These are phyloP conservation scores for Dendrocopos noguchii DNA, from an alignment of 2,113 vertebrate genomes.

Conservation along the genomic window DNA sequence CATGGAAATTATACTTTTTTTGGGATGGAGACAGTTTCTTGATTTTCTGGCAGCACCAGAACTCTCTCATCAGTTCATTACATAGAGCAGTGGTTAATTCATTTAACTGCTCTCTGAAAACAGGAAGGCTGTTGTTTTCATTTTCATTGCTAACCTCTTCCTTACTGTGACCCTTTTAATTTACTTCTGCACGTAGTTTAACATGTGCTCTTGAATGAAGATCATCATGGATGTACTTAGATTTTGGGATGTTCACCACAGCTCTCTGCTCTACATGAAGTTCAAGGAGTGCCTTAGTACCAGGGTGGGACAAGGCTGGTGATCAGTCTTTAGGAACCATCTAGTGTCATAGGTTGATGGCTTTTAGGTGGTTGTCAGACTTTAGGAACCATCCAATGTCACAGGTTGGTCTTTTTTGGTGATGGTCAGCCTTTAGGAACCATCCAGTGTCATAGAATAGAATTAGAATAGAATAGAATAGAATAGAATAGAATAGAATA, in stretches of 20 bases:
- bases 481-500: too few species aligned
- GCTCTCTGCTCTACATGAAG: background rate
- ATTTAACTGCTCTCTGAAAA: background rate
- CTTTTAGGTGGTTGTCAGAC: too few species aligned
- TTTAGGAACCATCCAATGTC: too few species aligned
- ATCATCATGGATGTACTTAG: background rate
- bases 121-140: background rate
- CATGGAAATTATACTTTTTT: background rate
- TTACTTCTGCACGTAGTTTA: conserved; percentile 2
- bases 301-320: background rate
- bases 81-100: background rate
- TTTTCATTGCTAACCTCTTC: background rate
- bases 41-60: background rate
- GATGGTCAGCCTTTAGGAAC: background rate
- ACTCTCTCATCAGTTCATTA: background rate
- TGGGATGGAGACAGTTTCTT: background rate
- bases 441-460: background rate
- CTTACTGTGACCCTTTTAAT: background rate
- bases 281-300: background rate
- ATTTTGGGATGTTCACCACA: background rate
- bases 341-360: too few species aligned
- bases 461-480: too few species aligned
- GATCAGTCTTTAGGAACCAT: too few species aligned
- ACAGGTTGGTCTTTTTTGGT: background rate
- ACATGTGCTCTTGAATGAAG: background rate